Base-by-base conservation (phyloP, 2,797 vertebrate species). In the Lateolabrax maculatus region DNA sequence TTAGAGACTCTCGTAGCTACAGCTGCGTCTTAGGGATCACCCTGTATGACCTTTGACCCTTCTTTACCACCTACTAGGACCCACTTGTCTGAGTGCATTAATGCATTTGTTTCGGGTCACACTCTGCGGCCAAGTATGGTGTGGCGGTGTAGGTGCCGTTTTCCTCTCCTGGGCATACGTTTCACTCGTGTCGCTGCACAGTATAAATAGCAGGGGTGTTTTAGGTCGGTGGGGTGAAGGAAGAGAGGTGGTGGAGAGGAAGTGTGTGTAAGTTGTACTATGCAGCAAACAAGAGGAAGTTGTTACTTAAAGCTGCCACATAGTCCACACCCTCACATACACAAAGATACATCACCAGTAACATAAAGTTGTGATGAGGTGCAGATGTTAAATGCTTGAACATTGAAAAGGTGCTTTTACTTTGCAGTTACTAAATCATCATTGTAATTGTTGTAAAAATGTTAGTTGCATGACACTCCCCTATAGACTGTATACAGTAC, bases 131-230 rank as follows among this genome's bases (percentile, higher is more conserved):
- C 48, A 36, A 19, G 27, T 56, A 0, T 27, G 37, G 39, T 13
- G 57, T 12, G 69, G 29, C 1, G 41, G 13, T 41, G n/a, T 16
- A 15, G 27, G 27, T n/a, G 49, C 18, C 39, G 12, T 25, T 44
- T 31, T 39, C n/a, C 21, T 34, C 53, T 43, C 29, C 21, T 25
- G n/a, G 12, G 15, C 25, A 11, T 36, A 11, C 4, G 8, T 65
- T 75, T 16, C n/a, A 29, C 71, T 73, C 11, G 25, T 49, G 53
- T 60, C 21, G 6, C 51, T 1, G 41, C 41, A 60, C 1, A 0
- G 34, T 77, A 74, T 82, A 75, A 84, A 52, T 79, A 86, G 73
- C 36, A 7, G 41, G 43, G 53, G 23, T 2, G 3, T 68, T 62
- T 74, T 23, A 64, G 60, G 68, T 74, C 52, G 60, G 29, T 13